Base-by-base conservation (phyloP, 2,888 invertebrate genomes). In the Ormyrus nitidulus region DNA sequence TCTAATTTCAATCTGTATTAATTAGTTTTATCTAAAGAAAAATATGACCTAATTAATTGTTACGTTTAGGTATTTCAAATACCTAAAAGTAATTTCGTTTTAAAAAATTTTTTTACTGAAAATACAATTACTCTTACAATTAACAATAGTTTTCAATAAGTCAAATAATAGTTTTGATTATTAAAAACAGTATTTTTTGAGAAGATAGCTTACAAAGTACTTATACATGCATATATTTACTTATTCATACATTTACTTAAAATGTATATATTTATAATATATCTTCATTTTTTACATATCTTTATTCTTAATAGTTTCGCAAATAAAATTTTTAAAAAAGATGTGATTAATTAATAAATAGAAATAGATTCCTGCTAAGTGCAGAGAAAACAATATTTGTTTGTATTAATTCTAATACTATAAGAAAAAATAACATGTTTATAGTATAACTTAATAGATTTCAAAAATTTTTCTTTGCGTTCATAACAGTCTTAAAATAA, bases 41-140 rank as follows among this genome's bases (percentile, higher is more conserved):
- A 34, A 4, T 34, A 34, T 34, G 34, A 34, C 4, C 34, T 34
- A 34, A 34, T 34, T 34, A 34, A 34, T 34, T 34, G 34, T 4
- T 19, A 76, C 34, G 51, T 65, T 54, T 0, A 53, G 34, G 34
- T 7, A 46, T 62, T 72, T 61, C 44, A 0, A 72, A 44, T 44
- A 49, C 34, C 44, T 46, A 4, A 56, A 66, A 59, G 11, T 51
- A 66, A 19, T 65, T 44, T 59, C 48, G n/a, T 54, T 13, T 59
- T 46, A 44, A 49, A 74, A 58, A 74, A 64, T 34, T 80, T 80
- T 72, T 80, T 53, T 65, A 68, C 34, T 69, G 46, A 77, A 80
- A 77, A 77, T 70, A 77, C 54, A 19, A 75, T 56, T 64, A 54
- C 53, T 49, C 62, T 80, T 58, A 56, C 44, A 76, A 58, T 46